Base-by-base conservation (phyloP, 2,113 vertebrate species). In the Tretioscincus oriximinensis region DNA sequence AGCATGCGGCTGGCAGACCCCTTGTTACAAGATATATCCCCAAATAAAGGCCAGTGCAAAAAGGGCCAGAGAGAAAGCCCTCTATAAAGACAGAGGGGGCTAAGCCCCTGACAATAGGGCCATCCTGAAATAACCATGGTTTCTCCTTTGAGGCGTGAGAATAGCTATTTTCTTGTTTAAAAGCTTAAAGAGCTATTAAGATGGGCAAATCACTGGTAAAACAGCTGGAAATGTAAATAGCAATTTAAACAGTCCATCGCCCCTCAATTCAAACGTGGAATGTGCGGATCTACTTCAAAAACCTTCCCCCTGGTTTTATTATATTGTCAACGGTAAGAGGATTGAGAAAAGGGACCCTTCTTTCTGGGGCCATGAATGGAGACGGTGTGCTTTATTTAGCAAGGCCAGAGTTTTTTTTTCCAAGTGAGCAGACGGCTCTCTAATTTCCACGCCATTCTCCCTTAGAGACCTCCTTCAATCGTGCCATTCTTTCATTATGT, bases 211-310 rank as follows among this genome's bases (percentile, higher is more conserved):
- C 94, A 87, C 95, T 94, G 93, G 93, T 95, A 94, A 95, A 95
- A 94, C 95, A 95, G 95, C 95, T 95, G 95, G 94, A 95, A 95
- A 95, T 92, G 94, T 94, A 95, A 95, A 94, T 92, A 94, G 93
- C 93, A 94, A 94, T 95, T 95, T 94, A 94, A 95, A 94, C 95
- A 95, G 93, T 90, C 91, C 93, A 89, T 88, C 89, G 95, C 95
- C 87, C 88, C 84, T 93, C 89, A 92, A 90, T 91, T 90, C 88
- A 81, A 84, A 89, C 76, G 82, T 84, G 91, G 95, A 92, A 94
- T 93, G 93, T 83, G 86, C 84, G 80, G 91, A 81, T 83, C 92
- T 85, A 88, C 91, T 92, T 89, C 86, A 93, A 90, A 90, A 92
- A 91, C 84, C 78, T 41, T 87, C 84, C 90, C 86, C 84, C 88